Evolutionary conservation across 2,888 invertebrate genomes (phyloP), one percentile per base, ranked within the genome.

Genomic region (Germaria angustata): DNA sequence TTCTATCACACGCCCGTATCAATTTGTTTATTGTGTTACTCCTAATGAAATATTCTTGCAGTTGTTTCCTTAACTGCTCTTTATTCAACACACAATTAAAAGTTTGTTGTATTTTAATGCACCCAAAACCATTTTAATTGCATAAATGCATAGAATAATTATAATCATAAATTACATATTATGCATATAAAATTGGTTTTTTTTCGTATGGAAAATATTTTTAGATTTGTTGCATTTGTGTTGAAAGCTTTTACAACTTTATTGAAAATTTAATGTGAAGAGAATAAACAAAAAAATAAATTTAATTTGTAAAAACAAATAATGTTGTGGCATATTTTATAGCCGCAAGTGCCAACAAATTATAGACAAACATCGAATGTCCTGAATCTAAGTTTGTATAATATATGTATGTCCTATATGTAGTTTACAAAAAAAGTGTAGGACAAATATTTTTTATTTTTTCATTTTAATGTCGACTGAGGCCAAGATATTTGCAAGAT

Each of bases 231-330:
- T 53, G 22, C 32, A 44, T 39, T 77, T 71, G 55, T 77, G 77
- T 77, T 77, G 77, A 75, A 75, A 75, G 75, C 75, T 65, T 75
- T 75, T 36, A 65, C 55, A 75, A 55, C 9, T 46, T 55, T 75
- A 75, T 77, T 72, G 53, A 66, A 81, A 77, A 51, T 22, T 72
- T 15, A 61, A 72, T 75, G 44, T 24, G 28, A 20, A 49, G 39
- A 36, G 34, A 61, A 59, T 7, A 59, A 66, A 51, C 22, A 66
- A n/a, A 72, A 71, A 72, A 72, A 71, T 65, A 77, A 75, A 69
- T 82, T 82, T 79, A 82, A 82, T 82, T 82, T 82, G 82, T 82
- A 71, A 82, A 79, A 82, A 82, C 82, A 82, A 75, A 82, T 79
- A 82, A 75, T 75, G 51, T 32, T 79, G 57, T 79, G 82, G 75